Evolutionary conservation across 2,113 vertebrate genomes (phyloP).

Genomic region (Lampris incognitus): DNA sequence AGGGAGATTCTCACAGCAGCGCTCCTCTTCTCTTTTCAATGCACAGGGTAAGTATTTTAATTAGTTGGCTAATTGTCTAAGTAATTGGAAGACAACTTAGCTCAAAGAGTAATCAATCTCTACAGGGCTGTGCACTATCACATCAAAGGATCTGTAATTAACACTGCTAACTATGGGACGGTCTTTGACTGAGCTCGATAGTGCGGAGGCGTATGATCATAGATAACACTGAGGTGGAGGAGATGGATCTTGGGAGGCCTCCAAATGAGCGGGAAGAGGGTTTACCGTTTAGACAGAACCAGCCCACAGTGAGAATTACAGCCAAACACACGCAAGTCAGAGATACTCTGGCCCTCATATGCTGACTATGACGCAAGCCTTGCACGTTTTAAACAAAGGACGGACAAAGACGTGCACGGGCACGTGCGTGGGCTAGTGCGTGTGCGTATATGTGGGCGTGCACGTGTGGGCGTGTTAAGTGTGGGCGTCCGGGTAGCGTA

Average conservation of each 20-base stretch:
- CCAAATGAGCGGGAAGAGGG: conserved; percentile 66
- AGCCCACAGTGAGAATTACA: conserved; percentile 20
- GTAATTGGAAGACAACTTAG: conserved; percentile 99
- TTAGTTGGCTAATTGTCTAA: conserved; percentile 99
- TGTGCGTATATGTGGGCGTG: conserved; percentile 4
- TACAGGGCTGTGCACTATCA: conserved; percentile 97
- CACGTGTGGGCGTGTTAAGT: background rate
- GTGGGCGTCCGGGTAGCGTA: no score
- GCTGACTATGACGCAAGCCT: conserved; percentile 54
- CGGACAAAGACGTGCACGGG: conserved; percentile 19
- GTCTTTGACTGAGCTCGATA: conserved; percentile 79
- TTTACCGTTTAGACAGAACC: conserved; percentile 59
- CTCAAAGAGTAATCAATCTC: conserved; percentile 99
- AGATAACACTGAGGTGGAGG: conserved; percentile 77
- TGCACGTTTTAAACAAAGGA: conserved; percentile 55
- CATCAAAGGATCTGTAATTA: conserved; percentile 99
- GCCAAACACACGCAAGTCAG: conserved; percentile 39
- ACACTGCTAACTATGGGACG: conserved; percentile 87
- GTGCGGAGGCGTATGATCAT: conserved; percentile 77
- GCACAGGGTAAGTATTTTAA: conserved; percentile 99
- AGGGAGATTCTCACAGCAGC: conserved; percentile 82
- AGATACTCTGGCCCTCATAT: conserved; percentile 9
- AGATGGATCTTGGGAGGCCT: conserved; percentile 68
- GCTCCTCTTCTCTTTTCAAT: conserved; percentile 90
- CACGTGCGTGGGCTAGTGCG: conserved; percentile 11